Base-by-base conservation (phyloP, 2,888 invertebrate species). In the Phortica magna region DNA sequence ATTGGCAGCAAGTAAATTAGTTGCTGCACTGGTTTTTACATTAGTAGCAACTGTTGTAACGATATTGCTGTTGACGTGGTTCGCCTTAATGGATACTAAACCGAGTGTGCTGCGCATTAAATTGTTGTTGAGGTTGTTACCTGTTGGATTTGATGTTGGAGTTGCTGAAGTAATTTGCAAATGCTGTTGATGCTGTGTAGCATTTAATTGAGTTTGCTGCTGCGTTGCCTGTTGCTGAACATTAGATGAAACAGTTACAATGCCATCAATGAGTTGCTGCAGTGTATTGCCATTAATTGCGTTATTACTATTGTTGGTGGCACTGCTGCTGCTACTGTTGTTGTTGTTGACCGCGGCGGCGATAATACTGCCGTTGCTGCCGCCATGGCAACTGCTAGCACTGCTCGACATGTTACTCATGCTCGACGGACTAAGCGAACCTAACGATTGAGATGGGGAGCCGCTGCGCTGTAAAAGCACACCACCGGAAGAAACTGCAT, bases 401-500 rank as follows among this genome's bases (percentile, higher is more conserved):
- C 91, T 90, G 81, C 91, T 91, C 76, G 92, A 92, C 89, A 92
- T 89, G 80, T 92, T 92, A 84, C 92, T 92, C 78, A 90, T 90
- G 86, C 92, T 92, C 77, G 92, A 92, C 39, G 92, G 92, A 79
- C 92, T 92, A 19, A 91, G 83, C 42, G 92, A 92, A 71, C 91
- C 91, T 74, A 91, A 81, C 74, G 92, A 92, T 76, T 91, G 92
- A n/a, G 92, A 91, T 57, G 92, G 91, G 61, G 92, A 92, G 75
- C 89, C 87, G 80, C 92, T 91, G 76, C 92, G 90, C 79, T 89
- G 91, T 70, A 91, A 83, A 7, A 79, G 65, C 14, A 65, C 70
- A n/a, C 76, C 31, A 74, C 55, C 77, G 48, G 79, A 71, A 10
- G 76, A 72, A 43, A 76, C 77, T 9, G 77, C 75, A 9, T 85